A percentile compares a stretch with the other conserved stretches of the same genome.
Evolutionary conservation across 2,113 vertebrate species (phyloP).

Genomic region (Rhinoderma darwinii): DNA sequence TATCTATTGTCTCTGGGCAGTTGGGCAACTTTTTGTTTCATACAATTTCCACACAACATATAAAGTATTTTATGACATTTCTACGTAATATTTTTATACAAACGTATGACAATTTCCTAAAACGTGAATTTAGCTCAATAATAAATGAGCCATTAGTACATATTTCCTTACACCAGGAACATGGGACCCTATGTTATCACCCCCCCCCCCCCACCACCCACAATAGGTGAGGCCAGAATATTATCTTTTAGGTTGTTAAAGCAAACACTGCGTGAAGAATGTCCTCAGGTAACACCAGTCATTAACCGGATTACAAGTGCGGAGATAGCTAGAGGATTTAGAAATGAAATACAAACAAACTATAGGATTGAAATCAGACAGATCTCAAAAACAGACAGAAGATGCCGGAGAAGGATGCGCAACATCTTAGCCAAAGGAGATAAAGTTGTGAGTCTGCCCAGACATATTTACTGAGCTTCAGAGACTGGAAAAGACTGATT

Average conservation of each 20-base stretch:
- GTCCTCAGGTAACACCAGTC: constrained; percentile 44
- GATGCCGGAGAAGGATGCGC: background rate
- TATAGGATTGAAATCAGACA: constrained; percentile 19
- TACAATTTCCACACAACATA: too few relatives aligned
- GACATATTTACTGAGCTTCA: background rate
- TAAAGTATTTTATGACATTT: too few relatives aligned
- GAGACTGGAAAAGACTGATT: constrained; percentile 11
- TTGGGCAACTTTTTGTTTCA: too few relatives aligned
- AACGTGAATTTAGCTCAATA: too few relatives aligned
- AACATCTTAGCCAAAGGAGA: constrained; percentile 23
- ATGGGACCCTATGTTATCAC: background rate
- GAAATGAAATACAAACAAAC: constrained; percentile 33
- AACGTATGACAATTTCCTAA: too few relatives aligned
- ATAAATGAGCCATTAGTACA: background rate
- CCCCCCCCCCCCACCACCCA: background rate
- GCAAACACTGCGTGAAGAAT: background rate
- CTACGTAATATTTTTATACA: too few relatives aligned
- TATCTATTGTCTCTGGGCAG: too few relatives aligned
- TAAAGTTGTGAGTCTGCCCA: constrained; percentile 27
- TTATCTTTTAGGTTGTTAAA: background rate
- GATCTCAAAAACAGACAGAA: constrained; percentile 29
- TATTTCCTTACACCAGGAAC: too few relatives aligned
- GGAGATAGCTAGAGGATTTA: background rate
- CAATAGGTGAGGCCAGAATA: background rate
- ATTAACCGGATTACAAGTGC: background rate